Evolutionary conservation across 2,888 invertebrate species (phyloP).

Genomic region (Drosophila paranaensis): DNA sequence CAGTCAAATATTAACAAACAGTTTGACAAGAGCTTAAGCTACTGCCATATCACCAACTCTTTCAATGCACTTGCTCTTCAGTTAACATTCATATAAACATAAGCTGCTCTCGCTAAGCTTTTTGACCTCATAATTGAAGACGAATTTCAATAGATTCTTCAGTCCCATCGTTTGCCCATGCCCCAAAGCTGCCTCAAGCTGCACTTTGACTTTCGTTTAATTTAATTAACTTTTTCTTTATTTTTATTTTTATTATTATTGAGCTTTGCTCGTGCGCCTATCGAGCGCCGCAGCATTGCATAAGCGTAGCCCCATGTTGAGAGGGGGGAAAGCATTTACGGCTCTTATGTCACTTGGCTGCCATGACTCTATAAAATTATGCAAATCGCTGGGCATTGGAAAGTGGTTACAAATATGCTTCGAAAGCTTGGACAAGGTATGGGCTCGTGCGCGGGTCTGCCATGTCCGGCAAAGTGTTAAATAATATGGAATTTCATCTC

Average conservation of each 20-base stretch:
- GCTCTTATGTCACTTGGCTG: conserved; percentile 59
- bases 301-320: conserved; percentile 28
- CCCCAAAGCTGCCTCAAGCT: conserved; percentile 2
- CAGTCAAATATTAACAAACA: background rate
- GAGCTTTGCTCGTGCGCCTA: conserved; percentile 12
- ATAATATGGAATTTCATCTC: conserved; percentile 36
- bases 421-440: conserved; percentile 5
- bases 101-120: background rate
- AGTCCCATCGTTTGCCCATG: background rate
- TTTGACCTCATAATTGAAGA: conserved; percentile 11
- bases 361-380: conserved; percentile 33
- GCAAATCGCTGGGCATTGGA: conserved; percentile 51
- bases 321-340: conserved; percentile 8
- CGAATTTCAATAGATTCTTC: conserved; percentile 10
- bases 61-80: background rate
- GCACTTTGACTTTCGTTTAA: conserved; percentile 44
- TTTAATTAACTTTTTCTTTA: conserved; percentile 35
- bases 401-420: conserved; percentile 47
- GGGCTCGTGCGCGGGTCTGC: background rate
- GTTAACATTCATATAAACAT: background rate
- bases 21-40: background rate
- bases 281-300: conserved; percentile 35
- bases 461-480: conserved; percentile 16
- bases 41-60: background rate
- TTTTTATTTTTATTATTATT: conserved; percentile 21